These are phyloP conservation scores for Pyrrhosoma nymphula DNA, from an alignment of 2,888 invertebrate genomes.

Conservation along the genomic window DNA sequence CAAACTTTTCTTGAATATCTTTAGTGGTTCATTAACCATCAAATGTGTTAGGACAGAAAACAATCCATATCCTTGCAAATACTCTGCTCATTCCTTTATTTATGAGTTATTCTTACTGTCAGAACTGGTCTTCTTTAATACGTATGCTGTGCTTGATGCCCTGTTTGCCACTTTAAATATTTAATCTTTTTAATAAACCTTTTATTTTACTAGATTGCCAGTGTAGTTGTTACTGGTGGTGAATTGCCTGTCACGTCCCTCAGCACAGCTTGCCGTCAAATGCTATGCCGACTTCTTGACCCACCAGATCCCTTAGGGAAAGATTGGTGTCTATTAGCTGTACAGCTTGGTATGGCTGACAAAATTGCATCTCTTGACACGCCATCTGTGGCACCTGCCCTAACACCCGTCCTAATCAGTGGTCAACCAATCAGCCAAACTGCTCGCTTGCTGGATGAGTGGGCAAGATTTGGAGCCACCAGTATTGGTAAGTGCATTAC, in stretches of 20 bases:
- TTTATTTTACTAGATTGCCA: conserved; percentile 70
- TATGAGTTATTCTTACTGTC: too few relatives aligned
- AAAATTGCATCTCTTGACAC: conserved; percentile 79
- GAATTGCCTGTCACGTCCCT: conserved; percentile 82
- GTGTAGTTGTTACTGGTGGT: conserved; percentile 78
- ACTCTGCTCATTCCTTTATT: too few relatives aligned
- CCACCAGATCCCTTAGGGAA: conserved; percentile 86
- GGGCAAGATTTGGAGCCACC: conserved; percentile 77
- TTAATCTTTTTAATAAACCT: neutral
- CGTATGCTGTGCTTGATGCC: too few relatives aligned
- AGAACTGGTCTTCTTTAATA: too few relatives aligned
- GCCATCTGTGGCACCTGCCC: conserved; percentile 71
- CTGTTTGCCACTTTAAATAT: too few relatives aligned
- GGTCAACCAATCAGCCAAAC: conserved; percentile 73
- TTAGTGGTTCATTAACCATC: too few relatives aligned
- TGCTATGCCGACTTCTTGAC: conserved; percentile 85
- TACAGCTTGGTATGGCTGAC: conserved; percentile 84
- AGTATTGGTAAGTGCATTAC: conserved; percentile 74
- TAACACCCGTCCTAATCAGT: conserved; percentile 69
- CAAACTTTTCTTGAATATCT: too few relatives aligned
- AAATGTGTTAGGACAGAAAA: too few relatives aligned
- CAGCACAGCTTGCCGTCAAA: conserved; percentile 81
- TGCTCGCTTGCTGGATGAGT: conserved; percentile 78
- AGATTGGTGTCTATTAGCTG: conserved; percentile 89
- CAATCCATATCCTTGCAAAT: too few relatives aligned